These are phyloP conservation scores for Mycetomoellerius zeteki DNA, from an alignment of 1,140 invertebrate genomes.

Conservation along the genomic window DNA sequence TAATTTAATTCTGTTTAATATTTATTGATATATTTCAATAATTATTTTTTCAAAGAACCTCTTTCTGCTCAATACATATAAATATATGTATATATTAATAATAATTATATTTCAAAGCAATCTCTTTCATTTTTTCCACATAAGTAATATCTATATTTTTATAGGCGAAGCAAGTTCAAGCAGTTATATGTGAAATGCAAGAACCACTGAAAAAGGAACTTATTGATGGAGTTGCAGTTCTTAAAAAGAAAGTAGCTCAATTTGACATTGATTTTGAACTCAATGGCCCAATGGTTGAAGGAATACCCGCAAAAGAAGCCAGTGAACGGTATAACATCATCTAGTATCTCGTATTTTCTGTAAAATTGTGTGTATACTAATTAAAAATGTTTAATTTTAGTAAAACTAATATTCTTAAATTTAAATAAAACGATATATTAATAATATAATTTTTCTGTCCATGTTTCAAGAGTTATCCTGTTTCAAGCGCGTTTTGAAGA, in stretches of 20 bases:
- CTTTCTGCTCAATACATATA: neutral
- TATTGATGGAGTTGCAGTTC: constrained; percentile 90
- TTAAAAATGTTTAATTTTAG: constrained; percentile 36
- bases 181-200: constrained; percentile 92
- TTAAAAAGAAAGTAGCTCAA: constrained; percentile 90
- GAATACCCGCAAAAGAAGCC: constrained; percentile 93
- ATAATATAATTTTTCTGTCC: neutral
- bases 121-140: neutral
- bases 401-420: constrained; percentile 4
- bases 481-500: constrained; percentile 94
- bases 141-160: constrained; percentile 44
- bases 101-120: constrained; percentile 3
- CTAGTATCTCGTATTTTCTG: constrained; percentile 13
- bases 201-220: constrained; percentile 91
- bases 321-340: constrained; percentile 89
- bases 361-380: neutral
- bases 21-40: constrained; percentile 4
- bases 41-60: neutral
- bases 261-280: constrained; percentile 92
- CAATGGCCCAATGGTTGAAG: constrained; percentile 94
- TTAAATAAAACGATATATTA: neutral
- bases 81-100: neutral
- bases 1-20: neutral
- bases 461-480: constrained; percentile 88
- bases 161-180: constrained; percentile 91